Evolutionary conservation across 2,113 vertebrate species (phyloP), one percentile per base, ranked within the genome.

Genomic region (Plotosus lineatus): DNA sequence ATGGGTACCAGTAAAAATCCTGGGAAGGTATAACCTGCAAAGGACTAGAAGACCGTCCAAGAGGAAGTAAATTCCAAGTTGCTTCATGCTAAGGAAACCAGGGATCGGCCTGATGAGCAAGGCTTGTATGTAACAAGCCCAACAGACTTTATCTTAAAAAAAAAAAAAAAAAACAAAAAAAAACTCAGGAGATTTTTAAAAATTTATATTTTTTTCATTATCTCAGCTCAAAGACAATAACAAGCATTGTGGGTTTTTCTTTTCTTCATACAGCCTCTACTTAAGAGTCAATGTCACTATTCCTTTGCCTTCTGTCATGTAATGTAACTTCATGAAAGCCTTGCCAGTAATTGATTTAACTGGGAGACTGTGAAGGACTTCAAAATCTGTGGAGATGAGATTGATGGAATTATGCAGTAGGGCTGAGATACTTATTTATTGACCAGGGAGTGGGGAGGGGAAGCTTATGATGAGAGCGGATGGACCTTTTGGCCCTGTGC

Each of bases 321-420:
- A 83, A 82, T 40, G 77, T 85, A 85, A 84, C 86, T 89, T 89
- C 83, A 87, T 86, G 82, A 86, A 85, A 84, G 82, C 82, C 60
- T 19, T 38, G 65, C 68, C 79, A 66, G 79, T 89, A 84, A 89
- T 89, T 88, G 88, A 87, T 89, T 89, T 88, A 83, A 89, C 86
- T 86, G 84, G 88, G 84, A 80, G 88, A 84, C 88, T 87, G 86
- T 87, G 88, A 87, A 86, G 88, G 86, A 88, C 85, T 89, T 87
- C 74, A 85, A 86, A 88, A 83, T 87, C 85, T 88, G 85, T 77
- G 83, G 85, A 85, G 83, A 85, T 87, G 82, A 87, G 86, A 85
- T 83, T 88, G 86, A 87, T 87, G 77, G 83, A 86, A 84, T 86
- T 88, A 87, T 85, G 80, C 82, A 82, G 80, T 79, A 77, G 77